Evolutionary conservation across 2,888 invertebrate species (phyloP).

Genomic region (Drosophila prolongata): DNA sequence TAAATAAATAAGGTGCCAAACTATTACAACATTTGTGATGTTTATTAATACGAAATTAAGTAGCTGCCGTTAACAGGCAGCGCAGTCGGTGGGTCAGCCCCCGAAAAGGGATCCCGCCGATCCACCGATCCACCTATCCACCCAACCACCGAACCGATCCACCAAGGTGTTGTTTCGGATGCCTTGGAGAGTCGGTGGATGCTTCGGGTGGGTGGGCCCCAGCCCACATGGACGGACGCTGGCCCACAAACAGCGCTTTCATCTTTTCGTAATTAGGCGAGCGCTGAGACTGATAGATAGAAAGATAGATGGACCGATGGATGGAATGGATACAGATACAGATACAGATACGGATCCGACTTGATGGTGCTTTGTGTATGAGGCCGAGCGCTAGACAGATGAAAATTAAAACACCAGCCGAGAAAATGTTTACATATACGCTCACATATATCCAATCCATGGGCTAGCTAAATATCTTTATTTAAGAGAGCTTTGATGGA

Average conservation of each 20-base stretch:
- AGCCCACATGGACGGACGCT: slow-evolving; percentile 15
- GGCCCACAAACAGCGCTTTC: slow-evolving; percentile 72
- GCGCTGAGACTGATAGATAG: slow-evolving; percentile 71
- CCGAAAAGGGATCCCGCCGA: slow-evolving; percentile 32
- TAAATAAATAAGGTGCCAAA: slow-evolving; percentile 77
- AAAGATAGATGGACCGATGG: slow-evolving; percentile 53
- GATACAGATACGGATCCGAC: slow-evolving; percentile 20
- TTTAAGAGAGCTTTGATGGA: neutral
- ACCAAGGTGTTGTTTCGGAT: slow-evolving; percentile 57
- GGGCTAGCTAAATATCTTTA: neutral
- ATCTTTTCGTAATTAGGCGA: slow-evolving; percentile 78
- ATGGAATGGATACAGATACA: slow-evolving; percentile 51
- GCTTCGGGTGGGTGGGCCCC: slow-evolving; percentile 54
- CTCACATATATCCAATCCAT: neutral
- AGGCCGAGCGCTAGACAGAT: slow-evolving; percentile 57
- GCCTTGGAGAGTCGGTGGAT: slow-evolving; percentile 7
- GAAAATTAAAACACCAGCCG: slow-evolving; percentile 69
- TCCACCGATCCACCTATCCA: neutral
- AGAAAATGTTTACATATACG: slow-evolving; percentile 61
- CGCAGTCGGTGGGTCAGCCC: slow-evolving; percentile 14
- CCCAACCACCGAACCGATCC: slow-evolving; percentile 20
- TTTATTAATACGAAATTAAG: slow-evolving; percentile 78
- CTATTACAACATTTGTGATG: slow-evolving; percentile 79
- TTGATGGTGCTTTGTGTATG: slow-evolving; percentile 48
- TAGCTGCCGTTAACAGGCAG: slow-evolving; percentile 62